Conservation (phyloP, 35 echinoderm and acorn worm species). For the Stichopus chloronotus region DNA sequence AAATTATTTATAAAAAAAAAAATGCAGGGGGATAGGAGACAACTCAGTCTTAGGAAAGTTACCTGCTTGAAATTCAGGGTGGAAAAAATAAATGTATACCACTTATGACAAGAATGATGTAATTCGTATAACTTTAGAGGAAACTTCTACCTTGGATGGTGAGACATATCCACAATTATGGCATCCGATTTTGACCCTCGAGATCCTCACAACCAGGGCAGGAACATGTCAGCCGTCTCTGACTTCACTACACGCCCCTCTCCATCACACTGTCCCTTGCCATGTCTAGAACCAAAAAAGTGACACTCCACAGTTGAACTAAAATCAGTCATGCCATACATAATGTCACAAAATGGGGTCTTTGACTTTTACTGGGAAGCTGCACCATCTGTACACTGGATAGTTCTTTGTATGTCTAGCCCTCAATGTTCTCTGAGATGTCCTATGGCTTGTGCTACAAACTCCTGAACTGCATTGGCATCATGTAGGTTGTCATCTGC, state of each 20-base stretch:
- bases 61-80: background rate
- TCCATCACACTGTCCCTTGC: conserved; percentile 72
- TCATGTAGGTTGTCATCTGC: conserved; percentile 49
- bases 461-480: conserved; percentile 20
- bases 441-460: conserved; percentile 13
- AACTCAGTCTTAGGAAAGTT: background rate
- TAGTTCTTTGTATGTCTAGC: conserved; percentile 34
- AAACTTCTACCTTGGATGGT: too few species aligned
- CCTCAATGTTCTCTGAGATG: background rate
- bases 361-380: conserved; percentile 29
- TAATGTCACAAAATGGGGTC: conserved; percentile 40
- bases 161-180: background rate
- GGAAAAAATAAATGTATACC: background rate
- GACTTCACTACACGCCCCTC: conserved; percentile 61
- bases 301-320: conserved; percentile 24
- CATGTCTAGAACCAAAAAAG: conserved; percentile 71
- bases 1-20: background rate
- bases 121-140: background rate
- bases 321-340: conserved; percentile 30
- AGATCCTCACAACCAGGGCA: conserved; percentile 16
- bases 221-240: conserved; percentile 23
- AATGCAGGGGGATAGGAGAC: background rate
- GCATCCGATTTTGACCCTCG: background rate
- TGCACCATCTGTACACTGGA: conserved; percentile 37
- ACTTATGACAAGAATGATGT: background rate